These are phyloP conservation scores for Cottoperca gobio DNA, from an alignment of 2,797 vertebrate genomes.

Conservation along the genomic window DNA sequence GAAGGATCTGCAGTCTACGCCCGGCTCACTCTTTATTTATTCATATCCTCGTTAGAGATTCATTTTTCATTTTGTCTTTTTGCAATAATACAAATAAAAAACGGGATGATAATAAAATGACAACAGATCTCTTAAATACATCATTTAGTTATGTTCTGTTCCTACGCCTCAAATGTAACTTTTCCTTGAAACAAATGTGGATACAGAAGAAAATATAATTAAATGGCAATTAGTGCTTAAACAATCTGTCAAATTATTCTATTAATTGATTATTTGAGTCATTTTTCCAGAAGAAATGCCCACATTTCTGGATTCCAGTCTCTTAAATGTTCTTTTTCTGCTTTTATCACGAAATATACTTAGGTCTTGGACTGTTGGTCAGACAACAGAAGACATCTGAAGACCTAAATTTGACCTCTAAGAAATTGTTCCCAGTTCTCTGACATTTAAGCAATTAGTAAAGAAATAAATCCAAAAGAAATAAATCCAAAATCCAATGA, in stretches of 20 bases:
- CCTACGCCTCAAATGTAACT: background rate
- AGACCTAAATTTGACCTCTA: background rate
- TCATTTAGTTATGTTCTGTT: too few species aligned
- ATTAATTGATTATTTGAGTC: background rate
- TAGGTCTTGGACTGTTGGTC: background rate
- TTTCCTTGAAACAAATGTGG: background rate
- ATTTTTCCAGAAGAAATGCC: background rate
- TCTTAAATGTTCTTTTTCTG: background rate
- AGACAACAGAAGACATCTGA: background rate
- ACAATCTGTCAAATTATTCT: background rate
- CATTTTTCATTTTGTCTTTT: background rate
- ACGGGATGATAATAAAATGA: background rate
- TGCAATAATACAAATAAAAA: background rate
- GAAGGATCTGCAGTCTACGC: constrained; percentile 1
- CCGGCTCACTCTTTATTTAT: constrained; percentile 1
- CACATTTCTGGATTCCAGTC: background rate
- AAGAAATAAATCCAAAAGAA: too few species aligned
- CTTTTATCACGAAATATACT: background rate
- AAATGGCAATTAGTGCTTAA: background rate
- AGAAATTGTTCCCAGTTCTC: background rate
- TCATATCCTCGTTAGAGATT: background rate
- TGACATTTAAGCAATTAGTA: background rate
- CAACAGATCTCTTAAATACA: background rate
- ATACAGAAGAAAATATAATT: background rate
- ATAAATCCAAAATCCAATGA: too few species aligned